These are phyloP conservation scores for Rhagium mordax DNA, from an alignment of 2,888 invertebrate species.

Conservation along the genomic window DNA sequence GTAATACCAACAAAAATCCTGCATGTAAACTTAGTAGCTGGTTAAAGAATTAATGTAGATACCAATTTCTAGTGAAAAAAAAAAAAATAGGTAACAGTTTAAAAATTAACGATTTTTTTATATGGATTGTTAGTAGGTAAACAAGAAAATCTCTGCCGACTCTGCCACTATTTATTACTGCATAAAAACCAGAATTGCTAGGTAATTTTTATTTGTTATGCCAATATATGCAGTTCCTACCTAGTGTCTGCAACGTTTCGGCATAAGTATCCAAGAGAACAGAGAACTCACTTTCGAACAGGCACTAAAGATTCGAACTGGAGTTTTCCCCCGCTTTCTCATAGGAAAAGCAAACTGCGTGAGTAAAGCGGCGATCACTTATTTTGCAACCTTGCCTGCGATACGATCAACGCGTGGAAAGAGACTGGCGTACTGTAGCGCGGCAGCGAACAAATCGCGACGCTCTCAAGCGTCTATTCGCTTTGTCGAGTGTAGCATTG, in stretches of 20 bases:
- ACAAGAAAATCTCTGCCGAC: too few species aligned
- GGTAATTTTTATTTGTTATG: neutral
- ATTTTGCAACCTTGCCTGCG: constrained; percentile 45
- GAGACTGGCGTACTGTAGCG: constrained; percentile 70
- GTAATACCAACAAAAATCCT: too few species aligned
- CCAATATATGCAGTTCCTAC: neutral
- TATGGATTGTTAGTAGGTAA: neutral
- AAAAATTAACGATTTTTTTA: too few species aligned
- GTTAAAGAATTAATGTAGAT: too few species aligned
- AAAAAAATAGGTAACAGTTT: too few species aligned
- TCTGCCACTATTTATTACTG: too few species aligned
- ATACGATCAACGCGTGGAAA: constrained; percentile 66
- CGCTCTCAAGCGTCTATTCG: constrained; percentile 38
- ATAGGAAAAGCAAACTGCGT: constrained; percentile 27
- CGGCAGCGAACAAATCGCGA: constrained; percentile 57
- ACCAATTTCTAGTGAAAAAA: too few species aligned
- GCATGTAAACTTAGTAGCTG: too few species aligned
- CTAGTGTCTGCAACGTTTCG: neutral
- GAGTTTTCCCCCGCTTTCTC: constrained; percentile 21
- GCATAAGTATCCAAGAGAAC: neutral
- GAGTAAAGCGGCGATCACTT: constrained; percentile 41
- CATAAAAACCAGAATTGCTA: too few species aligned
- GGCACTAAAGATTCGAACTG: constrained; percentile 16
- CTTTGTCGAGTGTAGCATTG: constrained; percentile 52
- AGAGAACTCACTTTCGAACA: neutral